Evolutionary conservation across 2,797 vertebrate genomes (phyloP), one percentile per base, ranked within the genome.

Genomic region (Monodelphis domestica): DNA sequence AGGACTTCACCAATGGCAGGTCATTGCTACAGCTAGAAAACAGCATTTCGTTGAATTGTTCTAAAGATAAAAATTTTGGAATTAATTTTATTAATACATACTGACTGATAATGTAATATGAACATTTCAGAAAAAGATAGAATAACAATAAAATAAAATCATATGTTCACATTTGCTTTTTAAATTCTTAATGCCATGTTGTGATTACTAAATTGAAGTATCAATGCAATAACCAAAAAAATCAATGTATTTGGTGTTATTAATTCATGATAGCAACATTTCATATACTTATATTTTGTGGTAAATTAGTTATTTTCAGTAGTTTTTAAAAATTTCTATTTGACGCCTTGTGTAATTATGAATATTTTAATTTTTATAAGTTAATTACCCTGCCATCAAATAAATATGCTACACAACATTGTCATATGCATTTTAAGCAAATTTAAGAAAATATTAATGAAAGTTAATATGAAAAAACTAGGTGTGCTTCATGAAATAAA

Each of bases 281-380:
- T 95, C 93, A 50, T 29, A 91, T 87, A 90, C 52, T 93, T 89
- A 54, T 90, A 90, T 84, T 84, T 84, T 84, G 70, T 93, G 93
- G 55, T 29, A 89, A 56, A 84, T 50, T 45, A 84, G 6, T 95
- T 38, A 92, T n/a, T 84, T 26, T 84, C 21, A 84, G 70, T 84
- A 28, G 38, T 6, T n/a, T 96, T 95, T 89, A 14, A 91, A 93
- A 93, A 91, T 94, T 93, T 9, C 12, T 93, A 2, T 91, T 91
- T 92, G 50, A 95, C 91, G 4, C 11, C 56, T 93, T 93, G 54
- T 94, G 50, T 53, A 52, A 87, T 94, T 94, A 91, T 56, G 70
- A 50, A 95, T 96, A 96, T 90, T 91, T 90, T 51, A 5, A 94
- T 45, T 87, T 84, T 90, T 92, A 88, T 88, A 93, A 95, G 90